Evolutionary conservation across 1,140 invertebrate species (phyloP).

Genomic region (Cotesia typhae): DNA sequence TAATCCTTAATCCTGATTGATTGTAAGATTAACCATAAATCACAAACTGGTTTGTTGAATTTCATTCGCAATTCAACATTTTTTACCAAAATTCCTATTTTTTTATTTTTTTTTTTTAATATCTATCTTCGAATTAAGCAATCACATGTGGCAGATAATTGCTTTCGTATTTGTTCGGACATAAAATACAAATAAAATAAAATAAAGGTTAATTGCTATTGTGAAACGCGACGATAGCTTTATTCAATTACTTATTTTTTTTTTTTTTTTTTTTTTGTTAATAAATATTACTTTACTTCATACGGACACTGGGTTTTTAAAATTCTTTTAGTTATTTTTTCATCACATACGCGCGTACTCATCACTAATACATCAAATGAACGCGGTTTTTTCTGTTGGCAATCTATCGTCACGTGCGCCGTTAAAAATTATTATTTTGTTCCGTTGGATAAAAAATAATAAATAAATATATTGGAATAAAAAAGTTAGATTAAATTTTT

Average conservation of each 20-base stretch:
- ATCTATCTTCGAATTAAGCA: too few relatives aligned
- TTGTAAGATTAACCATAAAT: constrained; percentile 3
- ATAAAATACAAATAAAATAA: not conserved
- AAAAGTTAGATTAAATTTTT: too few relatives aligned
- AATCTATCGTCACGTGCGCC: too few relatives aligned
- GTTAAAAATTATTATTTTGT: too few relatives aligned
- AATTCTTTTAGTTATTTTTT: not conserved
- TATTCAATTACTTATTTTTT: not conserved
- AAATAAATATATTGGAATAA: too few relatives aligned
- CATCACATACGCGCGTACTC: too few relatives aligned
- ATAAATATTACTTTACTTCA: not conserved
- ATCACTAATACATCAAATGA: too few relatives aligned
- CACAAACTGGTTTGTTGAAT: too few relatives aligned
- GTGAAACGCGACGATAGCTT: not conserved
- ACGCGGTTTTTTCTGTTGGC: too few relatives aligned
- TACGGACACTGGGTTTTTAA: constrained; percentile 2
- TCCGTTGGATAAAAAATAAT: too few relatives aligned
- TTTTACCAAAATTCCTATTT: not conserved
- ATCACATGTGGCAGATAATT: too few relatives aligned
- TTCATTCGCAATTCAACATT: not conserved
- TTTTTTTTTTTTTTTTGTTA: not conserved
- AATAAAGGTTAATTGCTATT: not conserved
- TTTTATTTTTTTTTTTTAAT: not conserved
- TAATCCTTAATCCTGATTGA: not conserved
- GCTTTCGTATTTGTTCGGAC: not conserved